These are phyloP conservation scores for Dynastes tityus DNA, from an alignment of 2,888 invertebrate genomes.

Conservation along the genomic window DNA sequence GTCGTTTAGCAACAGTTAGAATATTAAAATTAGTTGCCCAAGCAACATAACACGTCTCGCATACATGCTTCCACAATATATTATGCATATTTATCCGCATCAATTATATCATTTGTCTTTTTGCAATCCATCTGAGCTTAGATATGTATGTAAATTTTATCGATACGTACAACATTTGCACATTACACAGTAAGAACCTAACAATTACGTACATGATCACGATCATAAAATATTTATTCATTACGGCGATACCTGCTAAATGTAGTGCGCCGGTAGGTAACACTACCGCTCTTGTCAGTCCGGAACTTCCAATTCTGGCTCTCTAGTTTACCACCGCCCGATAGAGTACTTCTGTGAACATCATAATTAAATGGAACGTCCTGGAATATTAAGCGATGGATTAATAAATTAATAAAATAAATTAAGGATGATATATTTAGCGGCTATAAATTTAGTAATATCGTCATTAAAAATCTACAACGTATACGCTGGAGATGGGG, in stretches of 20 bases:
- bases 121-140: not conserved
- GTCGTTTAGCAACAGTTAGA: too few species aligned
- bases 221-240: not conserved
- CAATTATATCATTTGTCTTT: conserved; percentile 13
- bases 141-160: conserved; percentile 10
- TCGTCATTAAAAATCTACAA: conserved; percentile 42
- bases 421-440: conserved; percentile 33
- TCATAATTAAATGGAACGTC: conserved; percentile 25
- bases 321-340: not conserved
- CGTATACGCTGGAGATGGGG: conserved; percentile 26
- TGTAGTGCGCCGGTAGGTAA: not conserved
- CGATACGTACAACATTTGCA: not conserved
- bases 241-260: conserved; percentile 1
- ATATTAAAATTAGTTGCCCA: too few species aligned
- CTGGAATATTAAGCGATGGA: conserved; percentile 22
- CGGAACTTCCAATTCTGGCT: not conserved
- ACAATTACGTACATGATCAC: not conserved
- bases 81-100: not conserved
- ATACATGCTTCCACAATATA: not conserved
- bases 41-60: too few species aligned
- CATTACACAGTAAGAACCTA: not conserved
- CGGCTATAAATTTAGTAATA: conserved; percentile 47
- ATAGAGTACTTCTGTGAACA: conserved; percentile 9
- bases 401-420: conserved; percentile 41
- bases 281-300: not conserved